Evolutionary conservation across 2,797 vertebrate species (phyloP).

Genomic region (Gymnothorax reevesii): DNA sequence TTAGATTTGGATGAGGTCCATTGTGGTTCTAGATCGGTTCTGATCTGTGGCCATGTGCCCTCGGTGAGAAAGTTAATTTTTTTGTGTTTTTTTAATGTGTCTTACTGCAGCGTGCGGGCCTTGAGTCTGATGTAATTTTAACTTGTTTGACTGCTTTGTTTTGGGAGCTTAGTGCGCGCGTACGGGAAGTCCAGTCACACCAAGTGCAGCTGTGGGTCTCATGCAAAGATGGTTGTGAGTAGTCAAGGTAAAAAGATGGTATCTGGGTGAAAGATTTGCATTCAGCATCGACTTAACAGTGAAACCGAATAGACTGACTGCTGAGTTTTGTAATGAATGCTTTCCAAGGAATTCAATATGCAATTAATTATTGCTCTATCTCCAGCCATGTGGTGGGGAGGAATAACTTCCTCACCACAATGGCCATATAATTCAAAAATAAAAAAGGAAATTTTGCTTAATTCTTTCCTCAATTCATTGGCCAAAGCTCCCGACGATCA

Average conservation of each 20-base stretch:
- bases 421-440: constrained; percentile 63
- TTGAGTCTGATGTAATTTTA: too few species aligned
- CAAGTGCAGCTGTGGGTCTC: too few species aligned
- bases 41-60: too few species aligned
- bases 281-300: background rate
- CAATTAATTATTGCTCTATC: constrained; percentile 45
- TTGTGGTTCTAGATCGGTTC: too few species aligned
- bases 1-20: too few species aligned
- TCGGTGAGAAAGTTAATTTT: too few species aligned
- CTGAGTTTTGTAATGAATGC: constrained; percentile 17
- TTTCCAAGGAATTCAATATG: constrained; percentile 38
- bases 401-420: constrained; percentile 51
- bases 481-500: constrained; percentile 51
- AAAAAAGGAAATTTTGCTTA: constrained; percentile 54
- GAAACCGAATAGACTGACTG: background rate
- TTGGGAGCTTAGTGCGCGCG: too few species aligned
- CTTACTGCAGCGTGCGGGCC: too few species aligned
- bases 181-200: too few species aligned
- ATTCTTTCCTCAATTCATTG: constrained; percentile 54
- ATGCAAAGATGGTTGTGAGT: too few species aligned
- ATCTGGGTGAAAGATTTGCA: background rate
- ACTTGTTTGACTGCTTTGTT: too few species aligned
- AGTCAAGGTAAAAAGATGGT: background rate
- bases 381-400: constrained; percentile 41
- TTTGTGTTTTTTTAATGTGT: too few species aligned